Evolutionary conservation across 1,140 invertebrate species (phyloP).

Genomic region (Muscidifurax raptorellus): DNA sequence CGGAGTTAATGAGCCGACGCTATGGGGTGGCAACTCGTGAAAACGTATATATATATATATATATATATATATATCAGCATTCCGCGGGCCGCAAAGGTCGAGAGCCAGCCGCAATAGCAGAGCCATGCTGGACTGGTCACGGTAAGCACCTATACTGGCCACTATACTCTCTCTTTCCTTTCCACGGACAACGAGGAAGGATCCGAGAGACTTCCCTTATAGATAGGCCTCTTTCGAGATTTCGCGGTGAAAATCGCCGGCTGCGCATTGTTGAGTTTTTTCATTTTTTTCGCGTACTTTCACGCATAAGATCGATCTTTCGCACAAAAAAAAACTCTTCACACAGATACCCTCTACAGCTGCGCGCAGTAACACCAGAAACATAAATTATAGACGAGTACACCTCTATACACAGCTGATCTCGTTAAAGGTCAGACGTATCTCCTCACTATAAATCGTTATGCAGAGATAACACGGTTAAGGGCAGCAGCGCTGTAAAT

Average conservation of each 20-base stretch:
- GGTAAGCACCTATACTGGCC: not conserved
- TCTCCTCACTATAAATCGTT: constrained; percentile 27
- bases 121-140: not conserved
- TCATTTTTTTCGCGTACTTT: not conserved
- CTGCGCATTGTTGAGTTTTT: not conserved
- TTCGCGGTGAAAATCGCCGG: no score
- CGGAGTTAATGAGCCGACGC: no score
- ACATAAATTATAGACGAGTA: constrained; percentile 20
- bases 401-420: not conserved
- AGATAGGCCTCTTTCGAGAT: not conserved
- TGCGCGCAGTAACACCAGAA: no score
- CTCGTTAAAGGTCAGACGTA: constrained; percentile 34
- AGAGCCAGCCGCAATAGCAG: not conserved
- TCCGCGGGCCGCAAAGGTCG: no score
- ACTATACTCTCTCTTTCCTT: not conserved
- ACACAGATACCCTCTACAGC: no score
- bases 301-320: not conserved
- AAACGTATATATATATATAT: no score
- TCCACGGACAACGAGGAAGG: not conserved
- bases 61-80: no score
- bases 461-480: constrained; percentile 23
- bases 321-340: no score
- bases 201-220: not conserved
- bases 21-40: no score
- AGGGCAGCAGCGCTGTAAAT: constrained; percentile 25